Evolutionary conservation across 2,113 vertebrate genomes (phyloP).

Genomic region (Eublepharis macularius): DNA sequence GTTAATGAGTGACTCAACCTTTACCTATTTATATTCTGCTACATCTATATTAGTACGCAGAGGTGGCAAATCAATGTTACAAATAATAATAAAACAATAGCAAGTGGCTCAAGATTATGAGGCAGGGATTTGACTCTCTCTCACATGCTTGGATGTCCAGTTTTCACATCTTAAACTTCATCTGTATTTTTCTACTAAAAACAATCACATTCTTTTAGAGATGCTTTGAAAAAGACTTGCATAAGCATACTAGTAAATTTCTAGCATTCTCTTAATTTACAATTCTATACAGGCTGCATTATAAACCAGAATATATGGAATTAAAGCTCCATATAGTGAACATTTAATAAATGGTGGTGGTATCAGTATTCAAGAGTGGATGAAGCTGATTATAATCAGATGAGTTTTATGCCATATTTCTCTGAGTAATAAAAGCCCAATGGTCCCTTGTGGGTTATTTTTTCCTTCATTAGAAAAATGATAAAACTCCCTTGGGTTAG

Average conservation of each 20-base stretch:
- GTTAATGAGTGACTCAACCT: too few species aligned
- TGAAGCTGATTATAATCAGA: background rate
- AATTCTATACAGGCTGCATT: background rate
- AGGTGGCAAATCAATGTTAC: too few species aligned
- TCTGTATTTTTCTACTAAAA: background rate
- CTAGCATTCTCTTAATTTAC: background rate
- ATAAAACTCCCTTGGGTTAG: constrained; percentile 6
- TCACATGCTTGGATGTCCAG: background rate
- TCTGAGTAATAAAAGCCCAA: background rate
- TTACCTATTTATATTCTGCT: too few species aligned
- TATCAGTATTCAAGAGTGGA: background rate
- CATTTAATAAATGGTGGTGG: background rate
- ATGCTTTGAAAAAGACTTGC: background rate
- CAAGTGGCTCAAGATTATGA: background rate
- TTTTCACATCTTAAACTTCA: background rate
- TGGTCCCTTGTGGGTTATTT: background rate
- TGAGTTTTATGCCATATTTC: background rate
- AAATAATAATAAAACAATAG: too few species aligned
- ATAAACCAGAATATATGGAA: background rate
- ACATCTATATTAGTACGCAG: too few species aligned
- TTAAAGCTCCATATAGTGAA: background rate
- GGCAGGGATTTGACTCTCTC: background rate
- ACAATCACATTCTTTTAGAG: background rate
- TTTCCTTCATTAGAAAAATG: constrained; percentile 16
- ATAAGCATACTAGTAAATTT: background rate